These are phyloP conservation scores for Lapara coniferarum DNA, from an alignment of 2,888 invertebrate genomes.

Conservation along the genomic window DNA sequence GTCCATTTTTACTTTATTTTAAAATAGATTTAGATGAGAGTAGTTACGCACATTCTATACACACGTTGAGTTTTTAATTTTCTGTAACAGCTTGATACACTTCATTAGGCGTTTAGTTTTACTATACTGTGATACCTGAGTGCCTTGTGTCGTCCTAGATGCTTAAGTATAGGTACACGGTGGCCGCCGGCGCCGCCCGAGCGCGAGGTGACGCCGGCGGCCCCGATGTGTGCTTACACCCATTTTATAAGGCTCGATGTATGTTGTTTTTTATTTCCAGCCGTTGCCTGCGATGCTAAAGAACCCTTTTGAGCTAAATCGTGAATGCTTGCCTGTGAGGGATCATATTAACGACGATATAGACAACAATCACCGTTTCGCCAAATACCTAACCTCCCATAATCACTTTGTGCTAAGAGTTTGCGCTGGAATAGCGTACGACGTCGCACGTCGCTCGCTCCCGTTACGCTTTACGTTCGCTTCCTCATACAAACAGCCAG, in stretches of 20 bases:
- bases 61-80: conserved; percentile 48
- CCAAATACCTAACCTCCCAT: conserved; percentile 78
- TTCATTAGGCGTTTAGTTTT: conserved; percentile 40
- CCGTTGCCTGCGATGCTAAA: conserved; percentile 84
- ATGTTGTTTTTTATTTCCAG: conserved; percentile 85
- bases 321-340: conserved; percentile 84
- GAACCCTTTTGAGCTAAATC: conserved; percentile 83
- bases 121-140: conserved; percentile 25
- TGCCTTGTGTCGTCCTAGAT: conserved; percentile 67
- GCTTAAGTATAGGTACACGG: conserved; percentile 71
- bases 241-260: conserved; percentile 82
- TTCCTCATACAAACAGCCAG: conserved; percentile 73
- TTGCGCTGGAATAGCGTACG: conserved; percentile 51
- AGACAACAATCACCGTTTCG: conserved; percentile 80
- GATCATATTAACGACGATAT: conserved; percentile 82
- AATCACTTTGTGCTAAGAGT: conserved; percentile 79
- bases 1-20: conserved; percentile 32
- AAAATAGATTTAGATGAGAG: conserved; percentile 36
- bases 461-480: conserved; percentile 73
- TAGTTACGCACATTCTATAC: conserved; percentile 53
- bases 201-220: conserved; percentile 54
- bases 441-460: conserved; percentile 51
- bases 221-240: conserved; percentile 65
- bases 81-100: conserved; percentile 30
- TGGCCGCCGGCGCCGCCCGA: conserved; percentile 63